Evolutionary conservation across 1,140 invertebrate genomes (phyloP).

Genomic region (Neodiprion virginianus): DNA sequence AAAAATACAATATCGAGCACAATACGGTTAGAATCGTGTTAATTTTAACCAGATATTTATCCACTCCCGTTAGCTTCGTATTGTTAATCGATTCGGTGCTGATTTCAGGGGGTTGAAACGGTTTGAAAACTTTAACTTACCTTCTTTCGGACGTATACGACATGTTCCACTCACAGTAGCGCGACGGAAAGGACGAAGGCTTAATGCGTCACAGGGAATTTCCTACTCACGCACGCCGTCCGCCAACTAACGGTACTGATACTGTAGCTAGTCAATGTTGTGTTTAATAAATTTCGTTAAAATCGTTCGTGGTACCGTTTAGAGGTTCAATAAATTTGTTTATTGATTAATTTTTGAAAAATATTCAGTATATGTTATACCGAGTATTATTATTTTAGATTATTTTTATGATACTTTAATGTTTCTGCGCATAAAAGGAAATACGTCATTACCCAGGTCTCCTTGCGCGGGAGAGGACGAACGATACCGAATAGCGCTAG

Average conservation of each 20-base stretch:
- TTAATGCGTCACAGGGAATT: slow-evolving; percentile 51
- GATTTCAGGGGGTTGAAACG: background rate
- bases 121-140: slow-evolving; percentile 65
- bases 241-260: slow-evolving; percentile 28
- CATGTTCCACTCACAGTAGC: slow-evolving; percentile 76
- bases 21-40: too few relatives aligned
- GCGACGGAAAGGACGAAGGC: slow-evolving; percentile 72
- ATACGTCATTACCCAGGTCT: slow-evolving; percentile 31
- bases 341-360: background rate
- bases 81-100: too few relatives aligned
- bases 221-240: slow-evolving; percentile 27
- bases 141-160: slow-evolving; percentile 76
- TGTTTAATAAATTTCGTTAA: too few relatives aligned
- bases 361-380: slow-evolving; percentile 18
- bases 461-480: background rate
- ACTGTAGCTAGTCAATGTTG: background rate
- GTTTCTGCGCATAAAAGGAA: slow-evolving; percentile 39
- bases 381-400: slow-evolving; percentile 13
- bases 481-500: background rate
- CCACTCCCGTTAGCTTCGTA: too few relatives aligned
- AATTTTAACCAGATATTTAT: too few relatives aligned
- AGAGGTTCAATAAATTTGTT: too few relatives aligned
- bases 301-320: too few relatives aligned
- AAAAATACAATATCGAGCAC: background rate
- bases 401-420: background rate